Conservation (phyloP, 30 jellyfish, hydroid and myxozoan species). For the Sanderia malayensis region DNA sequence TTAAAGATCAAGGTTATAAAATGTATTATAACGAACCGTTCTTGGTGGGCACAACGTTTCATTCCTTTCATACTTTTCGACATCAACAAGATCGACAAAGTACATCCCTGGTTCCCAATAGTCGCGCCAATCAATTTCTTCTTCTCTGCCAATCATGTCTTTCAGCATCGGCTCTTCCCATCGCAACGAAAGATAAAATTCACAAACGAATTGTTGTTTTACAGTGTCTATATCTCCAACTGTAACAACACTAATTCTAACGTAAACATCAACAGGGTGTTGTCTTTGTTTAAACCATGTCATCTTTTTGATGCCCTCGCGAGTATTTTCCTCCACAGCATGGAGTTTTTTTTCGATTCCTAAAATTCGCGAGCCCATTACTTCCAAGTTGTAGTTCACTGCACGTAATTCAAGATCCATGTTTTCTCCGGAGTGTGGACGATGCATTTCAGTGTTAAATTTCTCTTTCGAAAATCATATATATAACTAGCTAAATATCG, state of each 20-base stretch:
- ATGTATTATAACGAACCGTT: too few relatives aligned
- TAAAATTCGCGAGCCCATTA: not conserved
- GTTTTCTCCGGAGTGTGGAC: too few relatives aligned
- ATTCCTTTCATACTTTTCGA: conserved; percentile 70
- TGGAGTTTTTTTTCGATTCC: conserved; percentile 38
- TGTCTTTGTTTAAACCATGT: conserved; percentile 48
- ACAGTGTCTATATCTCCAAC: conserved; percentile 82
- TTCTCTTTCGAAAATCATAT: too few relatives aligned
- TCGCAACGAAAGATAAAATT: conserved; percentile 69
- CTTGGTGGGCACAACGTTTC: conserved; percentile 54
- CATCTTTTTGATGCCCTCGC: conserved; percentile 63
- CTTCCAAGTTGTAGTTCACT: conserved; percentile 25
- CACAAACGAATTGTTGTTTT: conserved; percentile 76
- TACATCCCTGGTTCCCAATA: conserved; percentile 91
- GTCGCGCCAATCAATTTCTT: conserved; percentile 65
- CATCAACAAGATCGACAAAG: conserved; percentile 74
- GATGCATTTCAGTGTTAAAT: too few relatives aligned
- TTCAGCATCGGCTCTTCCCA: conserved; percentile 77
- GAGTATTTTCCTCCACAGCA: conserved; percentile 44
- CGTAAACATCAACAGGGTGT: conserved; percentile 75
- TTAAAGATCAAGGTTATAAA: too few relatives aligned
- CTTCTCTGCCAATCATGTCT: conserved; percentile 22
- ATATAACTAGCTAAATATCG: too few relatives aligned
- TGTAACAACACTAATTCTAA: conserved; percentile 62
- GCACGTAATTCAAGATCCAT: conserved; percentile 23